Evolutionary conservation across 37 sponge, comb jelly and placozoan genomes (phyloP).

Genomic region (Theonella swinhoei): DNA sequence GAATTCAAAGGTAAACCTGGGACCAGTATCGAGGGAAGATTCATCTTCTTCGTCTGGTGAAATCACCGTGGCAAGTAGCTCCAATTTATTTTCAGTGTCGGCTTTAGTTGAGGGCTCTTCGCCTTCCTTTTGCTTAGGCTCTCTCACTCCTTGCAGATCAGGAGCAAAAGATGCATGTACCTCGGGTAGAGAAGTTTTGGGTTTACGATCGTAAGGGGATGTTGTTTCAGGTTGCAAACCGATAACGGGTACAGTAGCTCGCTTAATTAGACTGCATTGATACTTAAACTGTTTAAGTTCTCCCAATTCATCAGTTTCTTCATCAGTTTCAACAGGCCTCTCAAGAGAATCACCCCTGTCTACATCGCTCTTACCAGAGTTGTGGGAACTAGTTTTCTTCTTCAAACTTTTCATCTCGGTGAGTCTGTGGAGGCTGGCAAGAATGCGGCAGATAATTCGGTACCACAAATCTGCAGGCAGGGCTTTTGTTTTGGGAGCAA

Average conservation of each 20-base stretch:
- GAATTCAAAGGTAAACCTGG: no score
- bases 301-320: conserved; percentile 23
- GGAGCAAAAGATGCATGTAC: background rate
- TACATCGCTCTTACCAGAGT: background rate
- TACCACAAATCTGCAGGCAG: conserved; percentile 77
- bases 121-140: background rate
- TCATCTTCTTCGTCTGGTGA: background rate
- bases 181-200: background rate
- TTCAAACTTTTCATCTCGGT: background rate
- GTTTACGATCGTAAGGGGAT: background rate
- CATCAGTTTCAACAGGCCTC: conserved; percentile 14
- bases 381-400: background rate
- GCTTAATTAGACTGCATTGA: background rate
- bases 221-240: background rate
- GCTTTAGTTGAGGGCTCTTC: background rate
- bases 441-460: conserved; percentile 44
- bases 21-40: background rate
- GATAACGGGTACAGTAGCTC: background rate
- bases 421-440: conserved; percentile 29
- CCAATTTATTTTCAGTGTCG: background rate
- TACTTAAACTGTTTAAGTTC: background rate
- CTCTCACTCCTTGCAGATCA: background rate
- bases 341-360: background rate
- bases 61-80: no score
- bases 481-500: conserved; percentile 53